A percentile compares a stretch with the other conserved stretches of the same genome.
phyloP scores from a whole-genome alignment of 2,113 vertebrate genomes.

The Stegastes partitus region DNA sequence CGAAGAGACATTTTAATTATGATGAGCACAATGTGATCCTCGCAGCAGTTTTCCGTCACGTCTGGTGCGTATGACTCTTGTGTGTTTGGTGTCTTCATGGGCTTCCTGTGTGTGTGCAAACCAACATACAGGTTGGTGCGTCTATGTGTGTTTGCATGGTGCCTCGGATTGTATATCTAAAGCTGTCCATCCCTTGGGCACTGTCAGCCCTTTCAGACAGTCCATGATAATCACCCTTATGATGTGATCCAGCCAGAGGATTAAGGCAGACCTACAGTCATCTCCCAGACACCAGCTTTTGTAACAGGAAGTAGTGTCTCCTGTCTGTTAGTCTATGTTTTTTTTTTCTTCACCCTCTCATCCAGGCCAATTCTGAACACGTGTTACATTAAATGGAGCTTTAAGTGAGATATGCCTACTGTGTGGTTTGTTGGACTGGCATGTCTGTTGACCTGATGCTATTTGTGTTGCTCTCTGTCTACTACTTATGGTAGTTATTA shows the following conservation, averaged over 20 bases:
- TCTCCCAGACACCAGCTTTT: slow-evolving; percentile 49
- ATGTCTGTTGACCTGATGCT: slow-evolving; percentile 46
- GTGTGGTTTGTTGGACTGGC: slow-evolving; percentile 52
- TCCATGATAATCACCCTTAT: slow-evolving; percentile 55
- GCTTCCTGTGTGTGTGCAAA: background rate
- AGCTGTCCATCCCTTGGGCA: slow-evolving; percentile 38
- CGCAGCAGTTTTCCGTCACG: slow-evolving; percentile 23
- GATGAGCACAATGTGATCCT: slow-evolving; percentile 50
- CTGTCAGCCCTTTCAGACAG: slow-evolving; percentile 63
- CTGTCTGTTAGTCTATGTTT: background rate
- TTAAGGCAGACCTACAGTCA: slow-evolving; percentile 52
- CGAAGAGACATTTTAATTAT: slow-evolving; percentile 69
- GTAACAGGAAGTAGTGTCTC: slow-evolving; percentile 65
- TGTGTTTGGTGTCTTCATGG: background rate
- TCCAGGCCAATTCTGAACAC: slow-evolving; percentile 23
- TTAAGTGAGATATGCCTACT: slow-evolving; percentile 52
- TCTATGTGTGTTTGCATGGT: slow-evolving; percentile 5
- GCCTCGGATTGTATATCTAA: slow-evolving; percentile 23
- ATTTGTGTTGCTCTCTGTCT: slow-evolving; percentile 52
- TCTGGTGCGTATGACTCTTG: background rate
- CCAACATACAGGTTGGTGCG: background rate
- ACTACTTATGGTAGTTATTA: slow-evolving; percentile 63
- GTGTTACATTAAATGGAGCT: slow-evolving; percentile 42
- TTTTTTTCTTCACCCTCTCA: slow-evolving; percentile 10
- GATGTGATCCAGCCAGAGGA: slow-evolving; percentile 60